Evolutionary conservation across 2,113 vertebrate genomes (phyloP), one percentile per base, ranked within the genome.

Genomic region (Dicentrarchus labrax): DNA sequence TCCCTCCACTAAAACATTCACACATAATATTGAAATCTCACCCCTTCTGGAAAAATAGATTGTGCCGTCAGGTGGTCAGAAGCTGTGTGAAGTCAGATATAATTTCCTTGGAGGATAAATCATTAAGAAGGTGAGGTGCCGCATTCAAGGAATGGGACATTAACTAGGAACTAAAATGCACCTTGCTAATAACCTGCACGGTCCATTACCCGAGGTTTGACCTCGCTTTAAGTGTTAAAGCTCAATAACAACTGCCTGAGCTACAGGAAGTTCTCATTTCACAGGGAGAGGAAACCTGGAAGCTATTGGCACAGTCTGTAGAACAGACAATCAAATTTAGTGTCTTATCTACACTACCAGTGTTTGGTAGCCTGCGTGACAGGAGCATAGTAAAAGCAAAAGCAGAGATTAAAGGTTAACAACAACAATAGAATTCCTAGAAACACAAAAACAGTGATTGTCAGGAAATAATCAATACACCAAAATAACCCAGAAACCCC

Each of bases 131-230:
- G 69, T 21, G 21, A 9, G 11, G 39, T 6, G 65, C 43, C 43
- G 43, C 67, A 62, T 67, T 79, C 11, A 62, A 68, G 72, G 61
- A 82, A 59, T 2, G 3, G 48, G 30, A 39, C 61, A 73, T 68
- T 22, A 41, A 77, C 21, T 66, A 13, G 4, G 19, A 77, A 65
- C 72, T 57, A 4, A 72, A 71, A 70, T 54, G 77, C 45, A 60
- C 38, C 73, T 68, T 13, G 21, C 62, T 89, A 74, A 79, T 83
- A 78, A 70, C 53, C 39, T 12, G 53, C 56, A 22, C 0, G 62
- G 73, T 54, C 73, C 82, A 81, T 92, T 90, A 73, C 74, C n/a
- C 17, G 2, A 11, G 12, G 64, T 68, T 11, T 57, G 81, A 77
- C 39, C 56, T 4, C 41, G 72, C 85, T 30, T 30, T 82, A 45